Evolutionary conservation across 2,113 vertebrate genomes (phyloP).

Genomic region (Mystacornis crossleyi): DNA sequence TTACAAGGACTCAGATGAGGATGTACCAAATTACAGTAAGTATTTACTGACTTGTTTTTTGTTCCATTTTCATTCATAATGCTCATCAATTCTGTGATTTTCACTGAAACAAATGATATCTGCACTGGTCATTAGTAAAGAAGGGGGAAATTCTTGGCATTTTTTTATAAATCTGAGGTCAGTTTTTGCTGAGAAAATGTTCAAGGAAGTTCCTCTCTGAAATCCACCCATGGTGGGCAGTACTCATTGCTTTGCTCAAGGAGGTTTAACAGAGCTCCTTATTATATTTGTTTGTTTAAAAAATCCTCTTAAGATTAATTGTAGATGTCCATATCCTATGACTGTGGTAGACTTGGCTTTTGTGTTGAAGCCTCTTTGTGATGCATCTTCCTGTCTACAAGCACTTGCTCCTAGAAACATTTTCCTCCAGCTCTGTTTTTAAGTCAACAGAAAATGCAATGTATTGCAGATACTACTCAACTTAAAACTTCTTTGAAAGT

Average conservation of each 20-base stretch:
- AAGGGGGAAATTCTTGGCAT: not conserved
- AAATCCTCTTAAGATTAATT: not conserved
- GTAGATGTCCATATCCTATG: not conserved
- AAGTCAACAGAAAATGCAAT: not conserved
- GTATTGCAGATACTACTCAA: not conserved
- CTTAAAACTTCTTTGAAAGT: not conserved
- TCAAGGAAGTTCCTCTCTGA: not conserved
- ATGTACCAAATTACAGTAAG: conserved; percentile 91
- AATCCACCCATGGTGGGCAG: not conserved
- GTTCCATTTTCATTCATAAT: not conserved
- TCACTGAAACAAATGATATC: not conserved
- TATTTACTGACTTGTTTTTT: not conserved
- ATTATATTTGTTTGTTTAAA: not conserved
- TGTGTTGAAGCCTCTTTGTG: not conserved
- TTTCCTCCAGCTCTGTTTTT: not conserved
- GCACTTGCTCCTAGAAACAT: not conserved
- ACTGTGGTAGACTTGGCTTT: not conserved
- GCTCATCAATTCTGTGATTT: not conserved
- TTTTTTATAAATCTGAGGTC: not conserved
- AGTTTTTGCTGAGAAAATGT: not conserved
- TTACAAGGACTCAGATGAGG: conserved; percentile 59
- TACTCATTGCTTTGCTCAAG: not conserved
- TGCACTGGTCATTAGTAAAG: not conserved
- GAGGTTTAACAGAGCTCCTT: not conserved
- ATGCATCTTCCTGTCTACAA: not conserved